Base-by-base conservation (phyloP, 2,113 vertebrate species). In the Heptranchias perlo region DNA sequence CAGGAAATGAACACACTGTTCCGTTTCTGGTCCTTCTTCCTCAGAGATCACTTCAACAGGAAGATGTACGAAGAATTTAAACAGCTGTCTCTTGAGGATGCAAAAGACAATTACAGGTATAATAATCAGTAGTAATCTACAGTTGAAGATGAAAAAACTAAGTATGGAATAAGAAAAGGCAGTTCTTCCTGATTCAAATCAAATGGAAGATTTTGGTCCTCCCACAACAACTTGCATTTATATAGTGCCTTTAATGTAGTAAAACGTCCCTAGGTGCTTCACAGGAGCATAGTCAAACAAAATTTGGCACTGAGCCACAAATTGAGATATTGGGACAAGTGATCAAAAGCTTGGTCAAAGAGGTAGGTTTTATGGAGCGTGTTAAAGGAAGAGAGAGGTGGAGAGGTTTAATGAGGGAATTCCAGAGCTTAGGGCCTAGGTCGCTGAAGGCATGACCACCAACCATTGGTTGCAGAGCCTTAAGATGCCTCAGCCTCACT, bases 1-100 rank as follows among this genome's bases (percentile, higher is more conserved):
- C 99, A 99, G 97, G 99, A 99, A 98, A 99, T 99, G 99, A 99
- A 99, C 97, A 99, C 99, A 0, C 98, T 99, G 96, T 99, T 99
- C 97, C 98, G 99, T 96, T 99, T 99, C 98, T 99, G 99, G 99
- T 99, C 99, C 62, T 99, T 99, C 97, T 99, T 99, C 97, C 97
- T 99, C 97, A 98, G 99, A 97, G 99, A 99, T 97, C 99, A 99
- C 97, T 99, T 99, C 97, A 99, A 99, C 97, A 98, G 98, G 97
- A 99, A 98, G 96, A 99, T 99, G 99, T 99, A 99, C 49, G 99
- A 99, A 96, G 99, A 99, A 97, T 99, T 99, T 97, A 99, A 97
- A 97, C 98, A 98, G 96, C 98, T 97, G 31, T 98, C 99, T 47
- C 76, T 99, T 96, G 99, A 99, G 96, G 99, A 99, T 96, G 98